phyloP scores from a whole-genome alignment of 1,140 invertebrate genomes.

The Cyclargus thomasi region DNA sequence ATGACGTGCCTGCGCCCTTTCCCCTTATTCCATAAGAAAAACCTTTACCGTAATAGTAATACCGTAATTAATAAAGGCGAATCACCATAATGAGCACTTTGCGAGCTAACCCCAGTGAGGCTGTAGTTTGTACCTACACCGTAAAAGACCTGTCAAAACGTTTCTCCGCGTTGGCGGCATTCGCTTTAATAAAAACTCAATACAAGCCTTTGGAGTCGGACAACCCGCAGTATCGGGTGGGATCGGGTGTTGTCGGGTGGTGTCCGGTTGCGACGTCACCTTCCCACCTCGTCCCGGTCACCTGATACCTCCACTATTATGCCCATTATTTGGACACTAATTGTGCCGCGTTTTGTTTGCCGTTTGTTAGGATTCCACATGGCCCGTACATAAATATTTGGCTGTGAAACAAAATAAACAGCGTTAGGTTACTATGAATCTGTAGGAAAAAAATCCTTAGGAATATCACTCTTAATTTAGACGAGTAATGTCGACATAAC shows the following conservation, averaged over 20 bases:
- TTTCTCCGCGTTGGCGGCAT: constrained; percentile 22
- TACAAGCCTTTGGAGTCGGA: constrained; percentile 16
- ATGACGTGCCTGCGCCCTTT: too few species aligned
- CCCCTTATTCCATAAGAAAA: too few species aligned
- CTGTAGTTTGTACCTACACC: neutral
- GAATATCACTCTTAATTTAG: too few species aligned
- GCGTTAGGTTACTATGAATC: too few species aligned
- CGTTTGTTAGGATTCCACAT: constrained; percentile 13
- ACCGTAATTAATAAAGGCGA: too few species aligned
- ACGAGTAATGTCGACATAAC: too few species aligned
- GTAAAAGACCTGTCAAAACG: constrained; percentile 28
- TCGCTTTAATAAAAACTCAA: constrained; percentile 28
- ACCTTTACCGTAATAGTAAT: too few species aligned
- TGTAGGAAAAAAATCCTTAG: too few species aligned
- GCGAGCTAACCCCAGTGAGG: neutral
- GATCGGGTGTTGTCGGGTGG: constrained; percentile 15
- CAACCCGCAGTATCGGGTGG: constrained; percentile 18
- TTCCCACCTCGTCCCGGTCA: constrained; percentile 32
- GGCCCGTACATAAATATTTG: neutral
- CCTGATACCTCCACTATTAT: constrained; percentile 38
- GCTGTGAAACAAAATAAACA: neutral
- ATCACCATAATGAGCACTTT: too few species aligned
- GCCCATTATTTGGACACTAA: constrained; percentile 41
- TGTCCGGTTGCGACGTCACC: constrained; percentile 29
- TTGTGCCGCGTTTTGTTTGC: constrained; percentile 30